Percentiles rank a stretch among this genome's conserved stretches.
These are phyloP conservation scores for Synanthedon tipuliformis DNA, from an alignment of 2,888 invertebrate genomes.

Conservation along the genomic window DNA sequence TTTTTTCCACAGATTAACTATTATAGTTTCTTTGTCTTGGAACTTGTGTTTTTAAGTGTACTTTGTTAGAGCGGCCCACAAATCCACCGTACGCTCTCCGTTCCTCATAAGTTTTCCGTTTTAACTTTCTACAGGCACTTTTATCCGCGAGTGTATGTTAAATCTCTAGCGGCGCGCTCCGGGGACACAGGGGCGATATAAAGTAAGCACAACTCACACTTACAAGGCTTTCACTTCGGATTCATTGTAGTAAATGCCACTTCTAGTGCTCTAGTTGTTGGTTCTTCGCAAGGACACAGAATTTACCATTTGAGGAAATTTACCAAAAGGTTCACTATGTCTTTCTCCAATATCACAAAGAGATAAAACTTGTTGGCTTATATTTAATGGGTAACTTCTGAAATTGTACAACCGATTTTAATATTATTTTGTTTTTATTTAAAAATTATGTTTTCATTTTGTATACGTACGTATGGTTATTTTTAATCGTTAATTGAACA, in stretches of 20 bases:
- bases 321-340: too few species aligned
- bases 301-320: too few species aligned
- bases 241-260: neutral
- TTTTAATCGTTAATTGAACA: too few species aligned
- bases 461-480: too few species aligned
- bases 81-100: too few species aligned
- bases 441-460: neutral
- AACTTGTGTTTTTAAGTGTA: too few species aligned
- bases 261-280: neutral
- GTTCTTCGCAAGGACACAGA: too few species aligned
- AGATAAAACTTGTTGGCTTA: too few species aligned
- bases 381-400: neutral
- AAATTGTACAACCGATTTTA: neutral
- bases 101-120: neutral
- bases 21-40: too few species aligned
- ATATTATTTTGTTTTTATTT: neutral
- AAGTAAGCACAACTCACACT: neutral
- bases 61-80: too few species aligned
- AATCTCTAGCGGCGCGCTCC: neutral
- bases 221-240: neutral
- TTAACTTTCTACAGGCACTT: neutral
- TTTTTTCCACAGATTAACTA: too few species aligned
- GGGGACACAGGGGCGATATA: neutral
- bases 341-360: too few species aligned
- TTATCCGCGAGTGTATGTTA: neutral